phyloP scores from a whole-genome alignment of 2,113 vertebrate species.

The Peromyscus leucopus region DNA sequence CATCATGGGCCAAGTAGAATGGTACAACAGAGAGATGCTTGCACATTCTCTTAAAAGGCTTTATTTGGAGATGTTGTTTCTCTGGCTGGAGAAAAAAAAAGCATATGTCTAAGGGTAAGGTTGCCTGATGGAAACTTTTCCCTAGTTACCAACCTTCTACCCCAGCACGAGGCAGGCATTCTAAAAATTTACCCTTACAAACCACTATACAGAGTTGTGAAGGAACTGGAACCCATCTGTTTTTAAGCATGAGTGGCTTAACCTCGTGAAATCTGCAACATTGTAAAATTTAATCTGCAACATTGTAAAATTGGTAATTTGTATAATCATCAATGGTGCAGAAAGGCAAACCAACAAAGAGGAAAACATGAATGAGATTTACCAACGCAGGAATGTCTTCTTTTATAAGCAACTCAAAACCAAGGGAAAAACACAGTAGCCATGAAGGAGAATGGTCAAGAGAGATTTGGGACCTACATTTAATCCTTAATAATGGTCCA shows the following conservation, averaged over 20 bases:
- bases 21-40: conserved; percentile 51
- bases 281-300: background rate
- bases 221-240: background rate
- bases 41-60: conserved; percentile 66
- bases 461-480: conserved; percentile 59
- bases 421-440: background rate
- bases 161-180: background rate
- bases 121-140: conserved; percentile 46
- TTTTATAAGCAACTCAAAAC: conserved; percentile 56
- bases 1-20: conserved; percentile 55
- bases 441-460: conserved; percentile 50
- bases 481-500: conserved; percentile 72
- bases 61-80: conserved; percentile 69
- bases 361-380: conserved; percentile 31
- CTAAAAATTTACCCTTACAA: background rate
- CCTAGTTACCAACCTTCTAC: background rate
- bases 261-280: background rate
- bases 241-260: background rate
- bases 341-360: conserved; percentile 15
- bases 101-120: conserved; percentile 42
- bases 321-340: background rate
- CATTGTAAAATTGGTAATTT: background rate
- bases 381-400: conserved; percentile 32
- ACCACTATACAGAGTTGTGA: background rate
- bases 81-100: conserved; percentile 57